Conservation (phyloP, 2,888 invertebrate genomes). For the Lasioglossum lativentre region DNA sequence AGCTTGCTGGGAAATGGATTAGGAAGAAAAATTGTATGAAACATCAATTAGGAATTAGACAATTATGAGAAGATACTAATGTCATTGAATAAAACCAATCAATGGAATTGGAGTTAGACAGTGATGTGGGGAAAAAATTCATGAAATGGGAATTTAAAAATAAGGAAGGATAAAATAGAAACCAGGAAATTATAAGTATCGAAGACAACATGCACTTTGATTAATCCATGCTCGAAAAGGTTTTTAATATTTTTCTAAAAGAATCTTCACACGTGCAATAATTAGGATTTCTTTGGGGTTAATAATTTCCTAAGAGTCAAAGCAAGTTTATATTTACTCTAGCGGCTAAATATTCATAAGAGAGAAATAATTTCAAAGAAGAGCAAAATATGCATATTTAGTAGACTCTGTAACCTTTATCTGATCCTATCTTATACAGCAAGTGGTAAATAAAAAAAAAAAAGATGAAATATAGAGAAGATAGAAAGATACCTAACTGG, state of each 20-base stretch:
- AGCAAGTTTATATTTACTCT: neutral
- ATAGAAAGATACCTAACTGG: neutral
- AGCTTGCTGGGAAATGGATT: neutral
- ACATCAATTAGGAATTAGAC: conserved; percentile 59
- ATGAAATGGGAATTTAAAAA: no score
- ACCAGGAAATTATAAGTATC: neutral
- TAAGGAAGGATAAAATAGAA: no score
- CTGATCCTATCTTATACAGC: neutral
- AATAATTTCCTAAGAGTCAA: neutral
- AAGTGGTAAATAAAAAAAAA: neutral
- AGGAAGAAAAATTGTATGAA: neutral
- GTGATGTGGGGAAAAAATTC: neutral
- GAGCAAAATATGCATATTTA: neutral
- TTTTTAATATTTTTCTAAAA: neutral
- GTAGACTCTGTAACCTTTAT: neutral
- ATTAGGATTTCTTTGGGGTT: neutral
- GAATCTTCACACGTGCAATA: conserved; percentile 29
- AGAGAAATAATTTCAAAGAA: neutral
- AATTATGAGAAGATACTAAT: neutral
- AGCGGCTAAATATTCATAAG: conserved; percentile 1
- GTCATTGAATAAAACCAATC: neutral
- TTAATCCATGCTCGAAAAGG: neutral
- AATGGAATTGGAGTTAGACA: neutral
- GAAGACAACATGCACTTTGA: no score
- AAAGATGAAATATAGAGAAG: neutral